These are phyloP conservation scores for Parotia lawesii DNA, from an alignment of 2,113 vertebrate species.

Conservation along the genomic window DNA sequence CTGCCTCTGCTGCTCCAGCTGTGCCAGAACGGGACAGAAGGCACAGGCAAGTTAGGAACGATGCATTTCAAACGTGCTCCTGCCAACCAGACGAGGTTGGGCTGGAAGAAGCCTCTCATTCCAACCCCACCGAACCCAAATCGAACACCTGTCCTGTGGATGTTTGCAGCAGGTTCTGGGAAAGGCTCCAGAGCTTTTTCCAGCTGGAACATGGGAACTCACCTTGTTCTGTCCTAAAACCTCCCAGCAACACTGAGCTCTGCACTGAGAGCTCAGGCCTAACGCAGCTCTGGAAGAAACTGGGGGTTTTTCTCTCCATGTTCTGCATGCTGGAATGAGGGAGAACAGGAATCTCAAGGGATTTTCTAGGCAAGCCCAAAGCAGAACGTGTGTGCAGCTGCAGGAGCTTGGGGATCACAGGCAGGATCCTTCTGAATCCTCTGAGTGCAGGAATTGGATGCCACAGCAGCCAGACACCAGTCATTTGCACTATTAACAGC, in stretches of 20 bases:
- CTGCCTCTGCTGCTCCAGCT: conserved; percentile 96
- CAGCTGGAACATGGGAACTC: neutral
- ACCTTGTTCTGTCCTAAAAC: neutral
- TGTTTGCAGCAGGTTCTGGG: neutral
- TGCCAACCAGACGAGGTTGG: accelerated
- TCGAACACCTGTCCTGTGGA: accelerated
- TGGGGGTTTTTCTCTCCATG: neutral
- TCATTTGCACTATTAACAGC: neutral
- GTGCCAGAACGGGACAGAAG: neutral
- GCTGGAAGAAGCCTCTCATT: accelerated
- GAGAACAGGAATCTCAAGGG: neutral
- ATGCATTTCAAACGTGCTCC: accelerated
- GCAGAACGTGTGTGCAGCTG: neutral
- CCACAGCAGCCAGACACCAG: neutral
- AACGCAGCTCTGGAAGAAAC: neutral
- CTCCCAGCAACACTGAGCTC: neutral
- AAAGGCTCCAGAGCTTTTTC: neutral
- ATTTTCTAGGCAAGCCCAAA: neutral
- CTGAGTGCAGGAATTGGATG: neutral
- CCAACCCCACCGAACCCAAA: neutral
- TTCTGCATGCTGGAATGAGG: neutral
- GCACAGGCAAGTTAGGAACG: accelerated
- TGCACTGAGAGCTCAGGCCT: neutral
- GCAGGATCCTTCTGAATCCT: neutral
- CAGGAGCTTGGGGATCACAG: neutral